These are phyloP conservation scores for Sebastes hubbsi DNA, from an alignment of 2,797 vertebrate genomes.

Conservation along the genomic window DNA sequence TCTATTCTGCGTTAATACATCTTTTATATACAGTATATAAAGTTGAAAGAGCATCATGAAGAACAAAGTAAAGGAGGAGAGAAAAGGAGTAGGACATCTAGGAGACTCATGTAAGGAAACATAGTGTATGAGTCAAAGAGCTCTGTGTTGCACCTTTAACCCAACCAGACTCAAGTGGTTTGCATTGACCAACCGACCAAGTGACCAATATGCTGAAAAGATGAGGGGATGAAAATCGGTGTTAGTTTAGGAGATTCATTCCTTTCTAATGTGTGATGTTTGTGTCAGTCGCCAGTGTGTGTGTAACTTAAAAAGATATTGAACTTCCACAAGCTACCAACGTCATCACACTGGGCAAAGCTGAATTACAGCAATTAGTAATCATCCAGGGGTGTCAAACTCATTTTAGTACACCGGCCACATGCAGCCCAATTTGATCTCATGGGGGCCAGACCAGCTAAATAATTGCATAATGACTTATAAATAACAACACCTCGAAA, in stretches of 20 bases:
- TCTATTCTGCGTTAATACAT: neutral
- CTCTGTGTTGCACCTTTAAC: neutral
- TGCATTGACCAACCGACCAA: neutral
- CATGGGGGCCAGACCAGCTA: no score
- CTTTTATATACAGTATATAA: neutral
- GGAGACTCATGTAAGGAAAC: neutral
- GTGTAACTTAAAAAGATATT: neutral
- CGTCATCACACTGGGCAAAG: neutral
- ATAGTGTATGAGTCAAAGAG: neutral
- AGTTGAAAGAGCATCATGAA: neutral
- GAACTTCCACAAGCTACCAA: neutral
- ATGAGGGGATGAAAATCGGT: neutral
- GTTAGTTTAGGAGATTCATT: neutral
- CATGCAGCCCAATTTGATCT: no score
- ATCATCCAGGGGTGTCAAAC: neutral
- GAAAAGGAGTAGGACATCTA: neutral
- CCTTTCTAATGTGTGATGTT: neutral
- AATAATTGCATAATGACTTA: no score
- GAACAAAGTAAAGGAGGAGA: neutral
- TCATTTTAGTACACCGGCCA: no score
- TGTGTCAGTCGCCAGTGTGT: neutral
- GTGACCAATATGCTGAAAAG: neutral
- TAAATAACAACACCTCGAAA: no score
- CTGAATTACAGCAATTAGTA: neutral
- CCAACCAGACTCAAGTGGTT: neutral